Base-by-base conservation (phyloP, 2,797 vertebrate species). In the Enteromius afrohamiltoni region DNA sequence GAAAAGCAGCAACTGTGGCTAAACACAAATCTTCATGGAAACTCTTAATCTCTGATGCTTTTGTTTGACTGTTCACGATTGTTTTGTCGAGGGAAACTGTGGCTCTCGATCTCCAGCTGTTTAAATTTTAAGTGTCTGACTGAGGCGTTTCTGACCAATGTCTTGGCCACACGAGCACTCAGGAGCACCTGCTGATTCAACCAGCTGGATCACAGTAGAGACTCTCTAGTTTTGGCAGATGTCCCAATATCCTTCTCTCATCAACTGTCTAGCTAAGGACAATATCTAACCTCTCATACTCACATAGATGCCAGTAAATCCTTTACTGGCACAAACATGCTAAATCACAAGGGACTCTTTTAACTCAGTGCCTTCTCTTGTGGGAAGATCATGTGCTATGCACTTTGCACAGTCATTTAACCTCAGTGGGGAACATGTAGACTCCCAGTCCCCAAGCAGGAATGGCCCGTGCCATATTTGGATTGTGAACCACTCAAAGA, bases 101-200 rank as follows among this genome's bases (percentile, higher is more conserved):
- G 70, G 79, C 62, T 77, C 62, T 83, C 45, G 4, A 77, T 58
- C 81, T 83, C 49, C 65, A 82, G 81, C 81, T 82, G 81, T 83
- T 77, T 77, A 55, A 85, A 86, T 85, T 79, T 89, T 87, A 88
- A 87, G 86, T 84, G 85, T 37, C 34, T 73, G 83, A 82, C 62
- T 74, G 60, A 87, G 74, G 77, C 13, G 1, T 80, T 74, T 71
- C 81, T 37, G 58, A 82, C 51, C 19, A 58, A 21, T 40, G 45
- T n/a, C 13, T 74, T 79, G 76, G 53, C 67, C 42, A 23, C 49
- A 53, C 34, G 77, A 64, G 73, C 53, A 45, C 77, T 83, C 31
- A 8, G 53, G 65, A 42, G 62, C 84, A 88, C 85, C 85, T 88
- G 69, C 88, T 71, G 77, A 79, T 76, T 80, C 6, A 45, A 82